Evolutionary conservation across 2,888 invertebrate species (phyloP).

Genomic region (Cosmia pyralina): DNA sequence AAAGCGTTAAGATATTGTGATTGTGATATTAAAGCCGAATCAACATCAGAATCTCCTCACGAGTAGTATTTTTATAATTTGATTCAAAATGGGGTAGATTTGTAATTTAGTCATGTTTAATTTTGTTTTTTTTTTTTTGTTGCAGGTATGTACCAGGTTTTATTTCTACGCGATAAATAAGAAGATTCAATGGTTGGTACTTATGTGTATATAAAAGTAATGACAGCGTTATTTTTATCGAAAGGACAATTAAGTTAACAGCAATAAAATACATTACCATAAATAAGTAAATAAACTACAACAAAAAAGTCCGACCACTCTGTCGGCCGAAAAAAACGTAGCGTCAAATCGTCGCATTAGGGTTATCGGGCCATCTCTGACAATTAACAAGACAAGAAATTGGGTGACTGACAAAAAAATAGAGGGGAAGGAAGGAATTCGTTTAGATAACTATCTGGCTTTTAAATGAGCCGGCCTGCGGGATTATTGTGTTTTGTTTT

Average conservation of each 20-base stretch:
- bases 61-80: too few relatives aligned
- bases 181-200: constrained; percentile 1
- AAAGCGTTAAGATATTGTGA: not conserved
- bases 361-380: constrained; percentile 61
- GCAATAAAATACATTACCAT: constrained; percentile 7
- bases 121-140: constrained; percentile 15
- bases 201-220: too few relatives aligned
- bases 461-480: constrained; percentile 56
- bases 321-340: constrained; percentile 46
- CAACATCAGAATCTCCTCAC: not conserved
- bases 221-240: not conserved
- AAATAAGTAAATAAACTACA: constrained; percentile 20
- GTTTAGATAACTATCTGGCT: constrained; percentile 65
- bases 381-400: constrained; percentile 62
- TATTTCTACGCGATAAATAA: not conserved
- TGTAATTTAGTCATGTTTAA: not conserved
- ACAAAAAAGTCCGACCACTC: constrained; percentile 3
- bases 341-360: constrained; percentile 60
- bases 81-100: not conserved
- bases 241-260: constrained; percentile 2
- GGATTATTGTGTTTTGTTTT: constrained; percentile 33
- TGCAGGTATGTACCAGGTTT: constrained; percentile 48
- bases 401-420: constrained; percentile 51
- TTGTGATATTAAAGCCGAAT: not conserved
- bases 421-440: constrained; percentile 60